phyloP scores from a whole-genome alignment of 1,140 invertebrate genomes.

The Drosophila parvula region DNA sequence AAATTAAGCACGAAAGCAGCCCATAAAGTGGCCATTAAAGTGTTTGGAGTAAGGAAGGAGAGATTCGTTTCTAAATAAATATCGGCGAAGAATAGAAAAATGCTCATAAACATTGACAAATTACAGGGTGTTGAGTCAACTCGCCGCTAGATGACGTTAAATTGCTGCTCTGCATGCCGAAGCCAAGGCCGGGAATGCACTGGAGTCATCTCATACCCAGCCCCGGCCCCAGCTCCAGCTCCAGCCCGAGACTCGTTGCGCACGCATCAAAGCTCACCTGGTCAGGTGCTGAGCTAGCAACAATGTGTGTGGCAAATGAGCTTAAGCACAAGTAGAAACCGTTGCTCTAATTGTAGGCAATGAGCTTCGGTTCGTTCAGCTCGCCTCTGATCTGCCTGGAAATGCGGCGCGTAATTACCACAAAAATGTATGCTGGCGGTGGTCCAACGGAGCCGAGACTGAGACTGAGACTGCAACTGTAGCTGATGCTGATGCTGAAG shows the following conservation, averaged over 20 bases:
- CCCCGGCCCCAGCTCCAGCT: too few species aligned
- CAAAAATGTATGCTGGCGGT: conserved; percentile 60
- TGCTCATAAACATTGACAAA: conserved; percentile 49
- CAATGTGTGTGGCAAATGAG: conserved; percentile 77
- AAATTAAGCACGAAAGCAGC: conserved; percentile 21
- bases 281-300: not conserved
- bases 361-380: conserved; percentile 51
- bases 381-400: conserved; percentile 50
- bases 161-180: conserved; percentile 56
- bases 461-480: not conserved
- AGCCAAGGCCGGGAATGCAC: conserved; percentile 3
- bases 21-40: conserved; percentile 39
- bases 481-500: conserved; percentile 1
- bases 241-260: conserved; percentile 5
- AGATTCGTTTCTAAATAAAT: conserved; percentile 47
- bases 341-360: conserved; percentile 75
- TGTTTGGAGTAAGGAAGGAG: conserved; percentile 35
- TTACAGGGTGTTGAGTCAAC: conserved; percentile 42
- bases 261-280: conserved; percentile 52
- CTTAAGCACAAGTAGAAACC: conserved; percentile 67
- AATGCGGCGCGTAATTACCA: conserved; percentile 68
- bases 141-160: conserved; percentile 45
- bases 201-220: not conserved
- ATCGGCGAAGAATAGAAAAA: conserved; percentile 33
- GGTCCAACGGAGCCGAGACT: conserved; percentile 17